Percentiles rank a stretch among this genome's conserved stretches.
These are phyloP conservation scores for Tachyglossus aculeatus DNA, from an alignment of 2,797 vertebrate genomes.

Conservation along the genomic window DNA sequence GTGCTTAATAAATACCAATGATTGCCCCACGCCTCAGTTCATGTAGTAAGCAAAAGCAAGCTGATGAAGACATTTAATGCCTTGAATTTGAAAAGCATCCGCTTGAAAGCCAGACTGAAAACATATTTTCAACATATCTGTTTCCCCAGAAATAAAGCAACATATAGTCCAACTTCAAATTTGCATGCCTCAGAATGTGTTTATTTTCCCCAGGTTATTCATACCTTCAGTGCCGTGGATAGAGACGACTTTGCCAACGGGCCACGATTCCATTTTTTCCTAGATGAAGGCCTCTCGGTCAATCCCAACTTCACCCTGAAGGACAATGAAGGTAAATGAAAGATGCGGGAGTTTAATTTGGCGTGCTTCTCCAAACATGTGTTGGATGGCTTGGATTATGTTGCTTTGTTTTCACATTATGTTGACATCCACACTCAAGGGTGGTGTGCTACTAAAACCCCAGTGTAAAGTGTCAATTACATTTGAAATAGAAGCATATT, in stretches of 20 bases:
- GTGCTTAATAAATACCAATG: constrained; percentile 6
- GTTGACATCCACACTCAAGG: constrained; percentile 34
- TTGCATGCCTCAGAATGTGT: constrained; percentile 34
- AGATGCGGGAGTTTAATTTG: not conserved
- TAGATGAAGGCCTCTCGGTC: constrained; percentile 80
- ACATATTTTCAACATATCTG: too few relatives aligned
- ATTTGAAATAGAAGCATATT: constrained; percentile 56
- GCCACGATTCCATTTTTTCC: constrained; percentile 88
- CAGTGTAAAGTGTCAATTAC: constrained; percentile 36
- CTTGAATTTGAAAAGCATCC: constrained; percentile 26
- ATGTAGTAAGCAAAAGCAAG: not conserved
- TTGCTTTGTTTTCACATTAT: not conserved
- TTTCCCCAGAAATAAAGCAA: constrained; percentile 4
- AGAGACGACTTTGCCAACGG: constrained; percentile 96
- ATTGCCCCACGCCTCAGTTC: not conserved
- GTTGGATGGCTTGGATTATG: constrained; percentile 2
- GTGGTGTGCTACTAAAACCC: constrained; percentile 64
- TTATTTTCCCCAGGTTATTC: constrained; percentile 85
- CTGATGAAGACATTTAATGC: constrained; percentile 22
- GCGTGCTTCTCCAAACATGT: not conserved
- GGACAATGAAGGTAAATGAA: constrained; percentile 94
- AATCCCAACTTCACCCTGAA: constrained; percentile 98
- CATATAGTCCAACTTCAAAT: constrained; percentile 16
- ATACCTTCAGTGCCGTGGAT: constrained; percentile 91
- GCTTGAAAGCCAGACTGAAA: constrained; percentile 19